Evolutionary conservation across 2,113 vertebrate genomes (phyloP).

Genomic region (Cichladusa arquata): DNA sequence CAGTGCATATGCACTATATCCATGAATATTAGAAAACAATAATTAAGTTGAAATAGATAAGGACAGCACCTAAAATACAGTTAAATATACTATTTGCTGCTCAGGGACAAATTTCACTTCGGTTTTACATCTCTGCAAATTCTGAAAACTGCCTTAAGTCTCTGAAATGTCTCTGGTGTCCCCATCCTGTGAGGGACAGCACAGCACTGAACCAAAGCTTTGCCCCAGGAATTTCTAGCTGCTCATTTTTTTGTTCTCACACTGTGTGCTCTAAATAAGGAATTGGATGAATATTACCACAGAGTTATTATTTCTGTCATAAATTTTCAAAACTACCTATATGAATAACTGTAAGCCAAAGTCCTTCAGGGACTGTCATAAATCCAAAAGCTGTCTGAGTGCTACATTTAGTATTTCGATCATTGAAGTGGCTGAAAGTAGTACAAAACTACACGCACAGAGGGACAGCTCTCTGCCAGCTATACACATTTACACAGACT

Average conservation of each 20-base stretch:
- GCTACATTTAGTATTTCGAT: background rate
- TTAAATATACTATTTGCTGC: background rate
- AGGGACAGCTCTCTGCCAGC: background rate
- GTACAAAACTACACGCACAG: background rate
- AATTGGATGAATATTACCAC: background rate
- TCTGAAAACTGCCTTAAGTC: background rate
- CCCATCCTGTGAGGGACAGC: background rate
- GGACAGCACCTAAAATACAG: background rate
- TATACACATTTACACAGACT: background rate
- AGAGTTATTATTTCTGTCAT: conserved; percentile 34
- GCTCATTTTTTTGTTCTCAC: background rate
- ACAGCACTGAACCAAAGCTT: background rate
- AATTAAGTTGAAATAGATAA: background rate
- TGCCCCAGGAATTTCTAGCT: background rate
- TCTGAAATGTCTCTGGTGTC: background rate
- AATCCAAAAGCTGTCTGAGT: conserved; percentile 26
- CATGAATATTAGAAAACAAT: background rate
- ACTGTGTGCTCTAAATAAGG: background rate
- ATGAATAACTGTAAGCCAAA: conserved; percentile 31
- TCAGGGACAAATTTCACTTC: background rate
- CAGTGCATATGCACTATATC: background rate
- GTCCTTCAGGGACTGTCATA: conserved; percentile 23
- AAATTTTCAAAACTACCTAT: conserved; percentile 42
- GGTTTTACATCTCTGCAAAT: background rate
- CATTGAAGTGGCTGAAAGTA: conserved; percentile 24